Percentiles rank a stretch among this genome's conserved stretches.
Evolutionary conservation across 2,888 invertebrate species (phyloP).

Genomic region (Resseliella maxima): DNA sequence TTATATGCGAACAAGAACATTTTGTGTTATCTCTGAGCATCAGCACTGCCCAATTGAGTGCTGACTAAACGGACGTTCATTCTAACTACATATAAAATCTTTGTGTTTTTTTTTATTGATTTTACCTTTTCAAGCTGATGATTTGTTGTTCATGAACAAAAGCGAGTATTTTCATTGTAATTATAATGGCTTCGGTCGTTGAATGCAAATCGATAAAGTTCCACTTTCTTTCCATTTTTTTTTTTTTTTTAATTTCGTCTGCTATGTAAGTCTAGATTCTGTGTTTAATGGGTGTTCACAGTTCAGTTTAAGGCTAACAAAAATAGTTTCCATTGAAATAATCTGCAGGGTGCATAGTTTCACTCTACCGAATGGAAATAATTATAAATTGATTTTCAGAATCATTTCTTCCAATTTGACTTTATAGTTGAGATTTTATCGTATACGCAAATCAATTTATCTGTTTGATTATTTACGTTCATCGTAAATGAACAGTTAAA

Average conservation of each 20-base stretch:
- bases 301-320: background rate
- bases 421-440: background rate
- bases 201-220: conserved; percentile 20
- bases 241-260: background rate
- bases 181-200: conserved; percentile 18
- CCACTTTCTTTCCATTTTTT: background rate
- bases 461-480: background rate
- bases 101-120: background rate
- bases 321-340: background rate
- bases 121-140: background rate
- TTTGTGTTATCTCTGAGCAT: background rate
- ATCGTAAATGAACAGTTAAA: no score
- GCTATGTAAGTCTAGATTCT: no score
- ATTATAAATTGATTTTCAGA: background rate
- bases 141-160: conserved; percentile 5
- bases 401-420: background rate
- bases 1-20: background rate
- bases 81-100: background rate
- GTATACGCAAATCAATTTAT: background rate
- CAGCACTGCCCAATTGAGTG: background rate
- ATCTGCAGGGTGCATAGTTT: background rate
- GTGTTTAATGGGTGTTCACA: background rate
- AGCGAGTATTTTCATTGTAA: background rate
- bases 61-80: background rate
- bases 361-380: conserved; percentile 11